Percentiles rank a stretch among this genome's conserved stretches.
Evolutionary conservation across 2,113 vertebrate genomes (phyloP).

Genomic region (Megaleporinus macrocephalus): DNA sequence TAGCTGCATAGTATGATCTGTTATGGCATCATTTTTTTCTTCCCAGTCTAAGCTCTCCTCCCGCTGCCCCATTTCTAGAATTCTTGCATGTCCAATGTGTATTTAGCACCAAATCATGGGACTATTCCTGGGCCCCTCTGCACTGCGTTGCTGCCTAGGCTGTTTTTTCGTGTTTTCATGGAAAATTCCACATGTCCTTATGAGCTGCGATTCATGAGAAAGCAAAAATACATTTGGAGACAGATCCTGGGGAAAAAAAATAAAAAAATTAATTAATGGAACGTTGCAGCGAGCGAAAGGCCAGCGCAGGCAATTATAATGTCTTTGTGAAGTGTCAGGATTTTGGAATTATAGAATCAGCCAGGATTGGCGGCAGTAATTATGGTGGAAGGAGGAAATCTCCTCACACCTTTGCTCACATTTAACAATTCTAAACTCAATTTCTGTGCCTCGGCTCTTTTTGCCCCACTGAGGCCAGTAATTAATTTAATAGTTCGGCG

Average conservation of each 20-base stretch:
- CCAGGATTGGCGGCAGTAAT: slow-evolving; percentile 74
- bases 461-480: slow-evolving; percentile 25
- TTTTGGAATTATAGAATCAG: slow-evolving; percentile 79
- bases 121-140: slow-evolving; percentile 65
- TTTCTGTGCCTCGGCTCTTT: slow-evolving; percentile 51
- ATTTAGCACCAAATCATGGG: slow-evolving; percentile 68
- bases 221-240: slow-evolving; percentile 70
- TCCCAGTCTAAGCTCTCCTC: background rate
- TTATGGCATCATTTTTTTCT: background rate
- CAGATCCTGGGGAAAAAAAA: slow-evolving; percentile 71
- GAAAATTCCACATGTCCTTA: slow-evolving; percentile 89
- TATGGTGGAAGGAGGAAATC: slow-evolving; percentile 66
- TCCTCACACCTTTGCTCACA: slow-evolving; percentile 68
- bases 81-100: slow-evolving; percentile 63
- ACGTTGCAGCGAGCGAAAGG: slow-evolving; percentile 75
- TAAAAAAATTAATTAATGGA: slow-evolving; percentile 79
- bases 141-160: slow-evolving; percentile 55
- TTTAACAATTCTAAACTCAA: slow-evolving; percentile 62
- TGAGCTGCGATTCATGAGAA: slow-evolving; percentile 66
- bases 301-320: slow-evolving; percentile 80
- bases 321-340: slow-evolving; percentile 84
- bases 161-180: slow-evolving; percentile 85
- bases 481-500: slow-evolving; percentile 50
- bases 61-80: slow-evolving; percentile 57
- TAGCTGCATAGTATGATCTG: background rate